phyloP scores from a whole-genome alignment of 2,888 invertebrate genomes.

The Tetrapedia diversipes region DNA sequence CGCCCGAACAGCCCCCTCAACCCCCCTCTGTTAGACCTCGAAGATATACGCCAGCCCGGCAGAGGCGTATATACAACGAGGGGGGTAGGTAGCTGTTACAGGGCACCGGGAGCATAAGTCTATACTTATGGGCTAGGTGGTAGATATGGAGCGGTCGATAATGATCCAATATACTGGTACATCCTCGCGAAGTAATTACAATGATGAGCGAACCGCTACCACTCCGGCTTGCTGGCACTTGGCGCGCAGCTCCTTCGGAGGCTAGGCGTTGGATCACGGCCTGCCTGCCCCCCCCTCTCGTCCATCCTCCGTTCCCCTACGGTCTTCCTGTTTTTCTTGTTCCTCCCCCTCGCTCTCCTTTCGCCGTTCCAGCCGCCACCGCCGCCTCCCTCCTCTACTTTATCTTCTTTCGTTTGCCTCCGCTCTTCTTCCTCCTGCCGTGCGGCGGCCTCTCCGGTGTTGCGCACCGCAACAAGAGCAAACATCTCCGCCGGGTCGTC shows the following conservation, averaged over 20 bases:
- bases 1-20: background rate
- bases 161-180: constrained; percentile 82
- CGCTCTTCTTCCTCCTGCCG: constrained; percentile 46
- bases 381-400: constrained; percentile 38
- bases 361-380: background rate
- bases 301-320: constrained; percentile 45
- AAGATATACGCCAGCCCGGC: constrained; percentile 53
- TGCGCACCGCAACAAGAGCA: constrained; percentile 79
- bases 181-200: constrained; percentile 82
- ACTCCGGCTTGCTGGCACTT: constrained; percentile 59
- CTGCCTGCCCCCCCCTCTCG: constrained; percentile 47
- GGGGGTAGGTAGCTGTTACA: constrained; percentile 30
- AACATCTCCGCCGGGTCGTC: constrained; percentile 79
- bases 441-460: constrained; percentile 61
- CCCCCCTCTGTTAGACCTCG: constrained; percentile 10
- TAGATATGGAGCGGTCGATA: constrained; percentile 81
- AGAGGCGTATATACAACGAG: constrained; percentile 27
- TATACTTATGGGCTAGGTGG: constrained; percentile 80
- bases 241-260: constrained; percentile 68
- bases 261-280: constrained; percentile 72
- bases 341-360: constrained; percentile 35
- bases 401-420: constrained; percentile 44
- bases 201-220: constrained; percentile 81
- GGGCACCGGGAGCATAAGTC: constrained; percentile 68
- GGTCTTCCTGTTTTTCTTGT: constrained; percentile 44